These are phyloP conservation scores for Drosophila sproati DNA, from an alignment of 1,140 invertebrate species.

Conservation along the genomic window DNA sequence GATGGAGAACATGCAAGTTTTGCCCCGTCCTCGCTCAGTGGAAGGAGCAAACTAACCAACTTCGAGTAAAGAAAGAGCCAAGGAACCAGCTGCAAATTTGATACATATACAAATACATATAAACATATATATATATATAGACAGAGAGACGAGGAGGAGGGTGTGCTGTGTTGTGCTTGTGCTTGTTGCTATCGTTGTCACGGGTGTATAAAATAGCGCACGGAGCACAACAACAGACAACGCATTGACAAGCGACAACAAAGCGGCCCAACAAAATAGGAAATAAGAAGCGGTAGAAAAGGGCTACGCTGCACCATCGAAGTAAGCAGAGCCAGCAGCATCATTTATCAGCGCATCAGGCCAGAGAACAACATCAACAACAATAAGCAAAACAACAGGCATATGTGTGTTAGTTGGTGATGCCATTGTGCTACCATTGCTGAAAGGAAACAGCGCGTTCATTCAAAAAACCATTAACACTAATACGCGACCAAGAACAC, in stretches of 20 bases:
- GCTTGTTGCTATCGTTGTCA: conserved; percentile 21
- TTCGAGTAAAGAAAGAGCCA: conserved; percentile 43
- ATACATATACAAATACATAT: conserved; percentile 31
- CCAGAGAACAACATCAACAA: conserved; percentile 32
- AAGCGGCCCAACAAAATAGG: conserved; percentile 25
- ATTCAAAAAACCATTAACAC: conserved; percentile 82
- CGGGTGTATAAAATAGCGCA: conserved; percentile 1
- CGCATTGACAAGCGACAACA: conserved; percentile 66
- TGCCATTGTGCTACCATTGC: conserved; percentile 58
- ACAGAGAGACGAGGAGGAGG: conserved; percentile 9
- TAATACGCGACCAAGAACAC: conserved; percentile 59
- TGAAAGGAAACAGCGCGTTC: conserved; percentile 77
- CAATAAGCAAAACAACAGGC: conserved; percentile 16
- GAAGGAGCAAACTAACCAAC: conserved; percentile 47
- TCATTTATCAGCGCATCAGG: conserved; percentile 77
- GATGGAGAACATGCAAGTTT: conserved; percentile 71
- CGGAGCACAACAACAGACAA: conserved; percentile 33
- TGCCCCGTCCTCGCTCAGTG: conserved; percentile 22
- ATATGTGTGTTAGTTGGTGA: conserved; percentile 53
- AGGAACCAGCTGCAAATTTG: conserved; percentile 63
- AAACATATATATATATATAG: not conserved
- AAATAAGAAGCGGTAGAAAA: conserved; percentile 30
- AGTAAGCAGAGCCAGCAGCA: conserved; percentile 38
- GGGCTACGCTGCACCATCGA: conserved; percentile 54
- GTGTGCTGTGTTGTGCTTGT: not conserved